A percentile compares a stretch with the other conserved stretches of the same genome.
Conservation (phyloP, 2,797 vertebrate genomes). For the Benthosema pterotum region DNA sequence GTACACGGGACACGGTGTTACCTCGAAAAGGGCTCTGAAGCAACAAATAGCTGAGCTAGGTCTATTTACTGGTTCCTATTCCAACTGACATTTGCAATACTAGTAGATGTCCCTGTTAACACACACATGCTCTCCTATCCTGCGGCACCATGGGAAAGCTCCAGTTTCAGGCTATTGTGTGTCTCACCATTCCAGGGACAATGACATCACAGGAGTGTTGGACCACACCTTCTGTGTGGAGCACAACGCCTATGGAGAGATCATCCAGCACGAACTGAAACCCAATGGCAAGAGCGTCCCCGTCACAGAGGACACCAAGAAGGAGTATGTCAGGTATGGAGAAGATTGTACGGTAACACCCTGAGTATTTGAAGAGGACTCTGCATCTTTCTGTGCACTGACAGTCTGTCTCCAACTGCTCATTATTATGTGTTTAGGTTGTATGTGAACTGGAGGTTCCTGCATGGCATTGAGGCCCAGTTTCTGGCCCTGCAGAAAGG, state of each 20-base stretch:
- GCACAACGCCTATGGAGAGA: slow-evolving; percentile 96
- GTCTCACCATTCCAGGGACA: slow-evolving; percentile 70
- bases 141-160: no score
- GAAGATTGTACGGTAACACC: no score
- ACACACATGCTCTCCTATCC: no score
- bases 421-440: slow-evolving; percentile 75
- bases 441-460: slow-evolving; percentile 97
- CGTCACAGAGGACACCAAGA: slow-evolving; percentile 92
- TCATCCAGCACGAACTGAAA: slow-evolving; percentile 97
- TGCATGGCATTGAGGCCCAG: slow-evolving; percentile 96
- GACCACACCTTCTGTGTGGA: slow-evolving; percentile 98
- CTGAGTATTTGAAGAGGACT: no score
- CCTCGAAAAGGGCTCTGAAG: no score
- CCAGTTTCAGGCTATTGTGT: no score
- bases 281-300: slow-evolving; percentile 95
- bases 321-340: slow-evolving; percentile 90
- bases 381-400: neutral
- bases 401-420: neutral
- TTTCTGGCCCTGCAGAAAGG: slow-evolving; percentile 98
- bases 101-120: no score
- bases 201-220: slow-evolving; percentile 96
- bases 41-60: no score
- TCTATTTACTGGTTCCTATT: no score
- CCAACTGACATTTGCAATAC: no score
- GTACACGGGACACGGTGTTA: no score